phyloP scores from a whole-genome alignment of 2,888 invertebrate species.

The Metallyticus violacea region DNA sequence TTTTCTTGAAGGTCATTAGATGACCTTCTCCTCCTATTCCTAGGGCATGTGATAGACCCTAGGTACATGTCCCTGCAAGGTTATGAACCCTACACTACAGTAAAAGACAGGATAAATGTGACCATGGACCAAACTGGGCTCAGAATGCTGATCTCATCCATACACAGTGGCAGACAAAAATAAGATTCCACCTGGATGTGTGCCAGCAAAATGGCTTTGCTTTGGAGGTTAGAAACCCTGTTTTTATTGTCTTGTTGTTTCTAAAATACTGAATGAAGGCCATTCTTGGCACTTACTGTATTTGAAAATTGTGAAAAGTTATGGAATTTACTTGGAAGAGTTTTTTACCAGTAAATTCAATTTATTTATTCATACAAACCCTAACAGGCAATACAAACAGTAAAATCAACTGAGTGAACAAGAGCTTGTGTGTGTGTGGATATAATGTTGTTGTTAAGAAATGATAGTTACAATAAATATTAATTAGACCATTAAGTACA shows the following conservation, averaged over 20 bases:
- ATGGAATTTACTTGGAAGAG: no score
- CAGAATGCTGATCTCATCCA: conserved; percentile 9
- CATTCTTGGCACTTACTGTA: neutral
- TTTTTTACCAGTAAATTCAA: no score
- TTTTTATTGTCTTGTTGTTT: neutral
- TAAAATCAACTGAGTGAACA: no score
- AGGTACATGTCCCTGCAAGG: conserved; percentile 22
- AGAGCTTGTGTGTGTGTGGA: no score
- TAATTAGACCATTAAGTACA: no score
- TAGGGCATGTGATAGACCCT: conserved; percentile 24
- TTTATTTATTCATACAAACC: no score
- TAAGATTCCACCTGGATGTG: neutral
- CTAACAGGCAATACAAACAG: no score
- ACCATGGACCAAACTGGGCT: neutral
- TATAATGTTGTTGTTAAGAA: no score
- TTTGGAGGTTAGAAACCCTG: neutral
- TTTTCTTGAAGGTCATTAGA: conserved; percentile 28
- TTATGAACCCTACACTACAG: neutral
- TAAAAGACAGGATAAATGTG: neutral
- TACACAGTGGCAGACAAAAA: neutral
- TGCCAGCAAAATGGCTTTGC: neutral
- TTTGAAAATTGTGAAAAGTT: no score
- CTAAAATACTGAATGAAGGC: neutral
- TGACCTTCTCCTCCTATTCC: conserved; percentile 12
- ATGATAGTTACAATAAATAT: no score